Evolutionary conservation across 2,113 vertebrate species (phyloP), one percentile per base, ranked within the genome.

Genomic region (Phocoena sinus): DNA sequence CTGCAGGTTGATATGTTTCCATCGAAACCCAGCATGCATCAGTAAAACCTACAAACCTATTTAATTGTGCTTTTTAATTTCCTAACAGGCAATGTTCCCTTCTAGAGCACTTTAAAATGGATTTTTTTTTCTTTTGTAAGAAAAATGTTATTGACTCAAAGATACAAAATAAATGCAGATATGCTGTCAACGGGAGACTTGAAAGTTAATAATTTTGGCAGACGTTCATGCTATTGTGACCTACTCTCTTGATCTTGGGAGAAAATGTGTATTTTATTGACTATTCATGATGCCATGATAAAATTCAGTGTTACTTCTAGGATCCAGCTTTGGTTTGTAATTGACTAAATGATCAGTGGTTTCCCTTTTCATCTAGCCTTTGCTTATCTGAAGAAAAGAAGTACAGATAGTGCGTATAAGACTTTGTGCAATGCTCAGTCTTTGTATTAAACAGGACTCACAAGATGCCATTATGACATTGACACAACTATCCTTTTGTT

Each of bases 41-140:
- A 80, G 33, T 93, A 80, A 87, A 74, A 91, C n/a, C 8, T 36
- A 17, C 6, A 74, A 87, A 44, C 10, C 3, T 33, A 88, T 70
- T 91, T 94, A 89, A 67, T 11, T 85, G 60, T 89, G 12, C n/a
- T 68, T 23, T 81, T 71, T 67, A 77, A 74, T 77, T 89, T 97
- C 15, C 2, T 36, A 77, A 60, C 14, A 94, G 25, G 8, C 8
- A 67, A 0, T 77, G 1, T 94, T 97, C 56, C 88, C 26, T 86
- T 95, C 3, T 33, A 28, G 8, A 87, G 18, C 21, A 92, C 33
- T 92, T 74, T 67, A 9, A 86, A 97, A 74, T 88, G 21, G 5
- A 67, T 58, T 41, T 47, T 70, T 70, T 70, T 60, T 41, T 38
- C 11, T n/a, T 44, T 91, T 81, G 79, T 58, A 28, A 56, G 38